Evolutionary conservation across 1,140 invertebrate species (phyloP).

Genomic region (Kradibia gibbosae): DNA sequence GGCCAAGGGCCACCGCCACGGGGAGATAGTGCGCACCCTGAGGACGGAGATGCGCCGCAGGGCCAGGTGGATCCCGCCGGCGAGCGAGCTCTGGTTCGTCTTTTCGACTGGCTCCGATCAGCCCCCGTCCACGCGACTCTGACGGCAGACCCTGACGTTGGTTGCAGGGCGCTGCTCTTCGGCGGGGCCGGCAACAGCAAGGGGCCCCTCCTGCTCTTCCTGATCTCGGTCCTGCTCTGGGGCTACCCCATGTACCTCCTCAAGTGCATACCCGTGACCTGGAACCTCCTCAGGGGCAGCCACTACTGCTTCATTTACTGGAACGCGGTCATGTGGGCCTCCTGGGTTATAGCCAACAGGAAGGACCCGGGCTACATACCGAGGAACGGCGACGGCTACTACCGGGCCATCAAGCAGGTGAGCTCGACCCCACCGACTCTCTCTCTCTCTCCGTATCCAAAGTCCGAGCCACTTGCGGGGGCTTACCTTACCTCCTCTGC

Average conservation of each 20-base stretch:
- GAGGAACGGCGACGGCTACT: slow-evolving; percentile 90
- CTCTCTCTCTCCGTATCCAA: no score
- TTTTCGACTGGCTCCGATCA: no score
- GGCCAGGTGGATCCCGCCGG: slow-evolving; percentile 87
- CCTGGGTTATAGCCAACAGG: slow-evolving; percentile 90
- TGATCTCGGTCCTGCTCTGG: slow-evolving; percentile 89
- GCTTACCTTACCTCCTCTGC: no score
- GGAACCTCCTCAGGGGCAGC: slow-evolving; percentile 86
- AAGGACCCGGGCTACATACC: slow-evolving; percentile 92
- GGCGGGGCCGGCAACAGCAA: slow-evolving; percentile 92
- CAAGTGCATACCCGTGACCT: slow-evolving; percentile 91
- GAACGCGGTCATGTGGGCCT: slow-evolving; percentile 93
- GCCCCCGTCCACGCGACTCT: no score
- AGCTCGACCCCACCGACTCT: no score
- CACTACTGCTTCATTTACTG: slow-evolving; percentile 93
- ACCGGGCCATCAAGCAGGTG: slow-evolving; percentile 87
- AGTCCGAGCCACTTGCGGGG: no score
- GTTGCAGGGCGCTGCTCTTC: slow-evolving; percentile 83
- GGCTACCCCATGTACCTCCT: slow-evolving; percentile 95
- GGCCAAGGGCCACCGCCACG: slow-evolving; percentile 88
- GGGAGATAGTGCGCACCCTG: slow-evolving; percentile 85
- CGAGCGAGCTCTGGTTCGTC: slow-evolving; percentile 86
- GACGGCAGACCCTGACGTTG: slow-evolving; percentile 10
- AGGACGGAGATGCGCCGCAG: slow-evolving; percentile 86
- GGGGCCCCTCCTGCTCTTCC: slow-evolving; percentile 87